These are phyloP conservation scores for Cnemophilus loriae DNA, from an alignment of 2,113 vertebrate species.

Conservation along the genomic window DNA sequence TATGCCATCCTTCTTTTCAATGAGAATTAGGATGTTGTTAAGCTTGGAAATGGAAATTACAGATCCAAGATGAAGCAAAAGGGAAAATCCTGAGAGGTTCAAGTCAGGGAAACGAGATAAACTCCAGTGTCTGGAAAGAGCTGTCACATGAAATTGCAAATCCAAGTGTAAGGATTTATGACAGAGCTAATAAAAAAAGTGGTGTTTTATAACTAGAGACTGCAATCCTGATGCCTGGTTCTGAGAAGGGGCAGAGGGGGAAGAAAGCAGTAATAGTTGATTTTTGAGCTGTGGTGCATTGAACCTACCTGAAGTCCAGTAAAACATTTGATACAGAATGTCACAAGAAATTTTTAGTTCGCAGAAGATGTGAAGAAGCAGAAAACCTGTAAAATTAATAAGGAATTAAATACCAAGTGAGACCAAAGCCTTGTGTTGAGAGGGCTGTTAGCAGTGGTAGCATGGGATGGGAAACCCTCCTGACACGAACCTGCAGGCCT, in stretches of 20 bases:
- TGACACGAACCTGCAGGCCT: neutral
- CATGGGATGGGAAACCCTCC: neutral
- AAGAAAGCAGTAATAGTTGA: neutral
- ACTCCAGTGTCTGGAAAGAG: neutral
- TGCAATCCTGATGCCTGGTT: neutral
- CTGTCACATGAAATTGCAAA: constrained; percentile 48
- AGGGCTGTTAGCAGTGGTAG: neutral
- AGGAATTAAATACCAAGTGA: neutral
- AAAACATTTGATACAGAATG: neutral
- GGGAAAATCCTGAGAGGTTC: constrained; percentile 1
- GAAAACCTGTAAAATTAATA: neutral
- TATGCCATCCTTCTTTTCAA: neutral
- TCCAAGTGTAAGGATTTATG: constrained; percentile 25
- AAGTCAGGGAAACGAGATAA: neutral
- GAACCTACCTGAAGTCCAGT: neutral
- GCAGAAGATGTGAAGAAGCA: neutral
- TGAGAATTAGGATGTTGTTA: neutral
- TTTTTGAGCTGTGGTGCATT: neutral
- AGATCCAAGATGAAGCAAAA: neutral
- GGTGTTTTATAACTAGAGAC: constrained; percentile 19
- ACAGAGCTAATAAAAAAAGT: neutral
- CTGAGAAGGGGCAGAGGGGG: neutral
- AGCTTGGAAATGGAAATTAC: neutral
- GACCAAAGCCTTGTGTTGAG: neutral
- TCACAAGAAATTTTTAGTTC: neutral